Evolutionary conservation across 2,797 vertebrate genomes (phyloP).

Genomic region (Arnoldichthys spilopterus): DNA sequence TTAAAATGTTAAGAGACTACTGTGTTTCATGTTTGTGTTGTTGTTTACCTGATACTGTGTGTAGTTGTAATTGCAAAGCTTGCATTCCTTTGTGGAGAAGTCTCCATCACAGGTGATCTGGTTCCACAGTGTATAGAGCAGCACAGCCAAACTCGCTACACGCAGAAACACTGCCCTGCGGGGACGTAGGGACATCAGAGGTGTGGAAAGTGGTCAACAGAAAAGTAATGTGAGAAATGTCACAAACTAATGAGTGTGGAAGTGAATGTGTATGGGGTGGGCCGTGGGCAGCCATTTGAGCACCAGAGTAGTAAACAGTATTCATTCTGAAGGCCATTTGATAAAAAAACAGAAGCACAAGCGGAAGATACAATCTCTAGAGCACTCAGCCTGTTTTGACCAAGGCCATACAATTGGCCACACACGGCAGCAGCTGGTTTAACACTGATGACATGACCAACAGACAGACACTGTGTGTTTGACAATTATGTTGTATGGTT

Average conservation of each 20-base stretch:
- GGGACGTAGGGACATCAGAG: neutral
- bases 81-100: neutral
- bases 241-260: neutral
- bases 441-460: neutral
- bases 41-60: conserved; percentile 73
- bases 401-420: conserved; percentile 19
- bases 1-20: neutral
- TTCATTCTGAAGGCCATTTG: conserved; percentile 18
- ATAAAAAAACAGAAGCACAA: neutral
- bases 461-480: neutral
- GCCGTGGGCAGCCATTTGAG: neutral
- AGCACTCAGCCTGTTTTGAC: neutral
- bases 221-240: neutral
- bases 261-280: neutral
- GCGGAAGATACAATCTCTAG: conserved; percentile 10
- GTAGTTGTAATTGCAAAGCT: conserved; percentile 78
- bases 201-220: neutral
- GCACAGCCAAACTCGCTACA: conserved; percentile 79
- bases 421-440: neutral
- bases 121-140: conserved; percentile 83
- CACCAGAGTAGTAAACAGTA: neutral
- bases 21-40: neutral
- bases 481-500: neutral
- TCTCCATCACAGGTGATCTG: conserved; percentile 81
- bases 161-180: conserved; percentile 84